Evolutionary conservation across 2,888 invertebrate species (phyloP), one percentile per base, ranked within the genome.

Genomic region (Sepiola atlantica): DNA sequence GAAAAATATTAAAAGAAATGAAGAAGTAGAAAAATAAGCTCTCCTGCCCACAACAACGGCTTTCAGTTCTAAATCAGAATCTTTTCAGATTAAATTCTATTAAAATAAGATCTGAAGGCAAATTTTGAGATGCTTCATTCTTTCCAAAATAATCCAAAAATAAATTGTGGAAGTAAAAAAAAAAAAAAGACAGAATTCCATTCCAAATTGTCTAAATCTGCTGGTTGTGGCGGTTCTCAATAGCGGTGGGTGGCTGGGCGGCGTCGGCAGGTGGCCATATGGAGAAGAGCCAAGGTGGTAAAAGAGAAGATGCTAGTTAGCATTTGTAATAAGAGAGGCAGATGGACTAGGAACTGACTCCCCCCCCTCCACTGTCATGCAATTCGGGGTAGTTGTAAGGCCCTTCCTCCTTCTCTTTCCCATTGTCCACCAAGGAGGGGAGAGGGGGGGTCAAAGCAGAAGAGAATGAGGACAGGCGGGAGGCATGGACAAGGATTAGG

Each of bases 201-300:
- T 77, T 77, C 77, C n/a, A 77, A n/a, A n/a, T 21, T 77, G 77
- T 77, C 77, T 77, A 77, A 77, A n/a, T 45, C 45, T 77, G 77
- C 77, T 77, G 77, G n/a, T 77, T n/a, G 77, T n/a, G n/a, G 77
- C n/a, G 32, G 77, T 77, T 77, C 77, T 77, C 77, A 77, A 18
- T 77, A 77, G 77, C 77, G 77, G 77, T 77, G 77, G 77, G 77
- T 77, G 77, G n/a, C 77, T 32, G 77, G 77, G 77, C 16, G n/a
- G 77, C 32, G n/a, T 77, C 16, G 77, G 77, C 77, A 77, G 45
- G 77, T 77, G 77, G 77, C 77, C 32, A 32, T 77, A 77, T 77
- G 77, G 77, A 77, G 77, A 77, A 77, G 77, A n/a, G 77, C 77
- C 77, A 77, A 77, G 77, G 77, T 77, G n/a, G n/a, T 77, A 77